Evolutionary conservation across 2,113 vertebrate species (phyloP).

Genomic region (Sminthopsis crassicaudata): DNA sequence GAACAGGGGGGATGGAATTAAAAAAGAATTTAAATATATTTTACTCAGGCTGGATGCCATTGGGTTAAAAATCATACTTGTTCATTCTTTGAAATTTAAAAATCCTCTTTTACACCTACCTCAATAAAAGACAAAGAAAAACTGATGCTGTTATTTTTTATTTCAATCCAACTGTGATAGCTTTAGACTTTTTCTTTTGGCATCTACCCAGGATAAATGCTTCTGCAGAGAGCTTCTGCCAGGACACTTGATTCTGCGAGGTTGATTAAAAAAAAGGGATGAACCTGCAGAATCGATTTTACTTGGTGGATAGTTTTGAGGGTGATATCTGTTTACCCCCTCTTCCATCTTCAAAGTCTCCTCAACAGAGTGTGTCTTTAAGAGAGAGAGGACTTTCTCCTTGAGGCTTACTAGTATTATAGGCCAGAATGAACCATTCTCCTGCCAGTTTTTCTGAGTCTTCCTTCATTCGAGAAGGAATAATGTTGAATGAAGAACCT

Average conservation of each 20-base stretch:
- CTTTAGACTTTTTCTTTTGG: conserved; percentile 2
- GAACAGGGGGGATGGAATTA: conserved; percentile 15
- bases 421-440: conserved; percentile 46
- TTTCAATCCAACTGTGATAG: not conserved
- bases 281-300: conserved; percentile 12
- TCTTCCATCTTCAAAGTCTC: not conserved
- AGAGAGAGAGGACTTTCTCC: conserved; percentile 25
- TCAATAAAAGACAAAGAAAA: conserved; percentile 48
- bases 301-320: not conserved
- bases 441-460: conserved; percentile 57
- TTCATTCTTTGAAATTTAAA: conserved; percentile 1
- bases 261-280: not conserved
- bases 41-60: conserved; percentile 5
- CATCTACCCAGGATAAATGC: conserved; percentile 15
- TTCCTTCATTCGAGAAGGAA: conserved; percentile 42
- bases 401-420: conserved; percentile 25
- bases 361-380: conserved; percentile 42
- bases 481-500: conserved; percentile 9
- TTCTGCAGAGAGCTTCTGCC: conserved; percentile 23
- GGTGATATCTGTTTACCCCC: not conserved
- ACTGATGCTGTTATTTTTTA: conserved; percentile 26
- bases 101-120: not conserved
- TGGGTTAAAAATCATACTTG: conserved; percentile 21
- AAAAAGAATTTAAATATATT: conserved; percentile 2
- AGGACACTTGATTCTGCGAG: conserved; percentile 22